Conservation (phyloP, 2,888 invertebrate species). For the Priocnemis perturbator region DNA sequence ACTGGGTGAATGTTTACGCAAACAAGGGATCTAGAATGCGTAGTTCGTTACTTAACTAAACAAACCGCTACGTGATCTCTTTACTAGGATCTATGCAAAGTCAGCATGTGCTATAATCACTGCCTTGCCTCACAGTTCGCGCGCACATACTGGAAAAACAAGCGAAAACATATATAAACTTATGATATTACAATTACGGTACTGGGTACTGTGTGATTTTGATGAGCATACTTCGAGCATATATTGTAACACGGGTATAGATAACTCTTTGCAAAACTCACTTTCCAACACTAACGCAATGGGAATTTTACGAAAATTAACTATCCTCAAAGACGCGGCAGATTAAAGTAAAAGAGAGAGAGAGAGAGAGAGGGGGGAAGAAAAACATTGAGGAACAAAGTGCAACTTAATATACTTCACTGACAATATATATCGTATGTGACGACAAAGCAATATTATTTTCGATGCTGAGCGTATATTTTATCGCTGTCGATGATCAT, state of each 20-base stretch:
- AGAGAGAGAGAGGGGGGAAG: neutral
- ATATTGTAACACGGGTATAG: neutral
- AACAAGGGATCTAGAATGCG: conserved; percentile 35
- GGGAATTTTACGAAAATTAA: neutral
- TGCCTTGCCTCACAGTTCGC: conserved; percentile 51
- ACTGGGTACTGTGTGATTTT: neutral
- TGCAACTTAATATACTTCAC: conserved; percentile 21
- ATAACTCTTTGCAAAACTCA: neutral
- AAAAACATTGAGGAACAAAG: conserved; percentile 11
- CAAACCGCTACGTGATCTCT: conserved; percentile 4
- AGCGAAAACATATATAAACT: neutral
- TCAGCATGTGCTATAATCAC: conserved; percentile 53
- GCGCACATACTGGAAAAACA: conserved; percentile 13
- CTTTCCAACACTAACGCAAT: conserved; percentile 1
- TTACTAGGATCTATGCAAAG: conserved; percentile 35
- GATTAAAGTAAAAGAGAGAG: too few species aligned
- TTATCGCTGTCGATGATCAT: too few species aligned
- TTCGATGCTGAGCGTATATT: neutral
- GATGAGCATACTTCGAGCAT: conserved; percentile 5
- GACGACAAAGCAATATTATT: conserved; percentile 10
- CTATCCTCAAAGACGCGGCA: neutral
- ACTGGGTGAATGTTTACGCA: conserved; percentile 44
- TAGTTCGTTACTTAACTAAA: conserved; percentile 33
- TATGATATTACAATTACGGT: neutral
- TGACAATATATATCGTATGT: conserved; percentile 20